Base-by-base conservation (phyloP, 2,888 invertebrate genomes). In the Stomorhina lunata region DNA sequence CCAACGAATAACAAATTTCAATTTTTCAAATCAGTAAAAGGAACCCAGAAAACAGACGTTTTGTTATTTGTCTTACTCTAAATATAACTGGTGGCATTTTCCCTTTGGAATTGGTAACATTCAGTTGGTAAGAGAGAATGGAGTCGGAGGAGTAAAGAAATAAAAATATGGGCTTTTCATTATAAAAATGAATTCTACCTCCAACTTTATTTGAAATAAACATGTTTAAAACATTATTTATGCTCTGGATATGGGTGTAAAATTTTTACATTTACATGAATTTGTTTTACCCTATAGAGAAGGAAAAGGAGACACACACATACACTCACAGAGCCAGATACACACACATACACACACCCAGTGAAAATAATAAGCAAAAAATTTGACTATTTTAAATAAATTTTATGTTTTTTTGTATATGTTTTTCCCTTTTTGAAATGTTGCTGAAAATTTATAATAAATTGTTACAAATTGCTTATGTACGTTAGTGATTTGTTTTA, bases 391-490 rank as follows among this genome's bases (percentile, higher is more conserved):
- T 78, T 50, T 72, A 32, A 65, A 72, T 45, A 65, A 57, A 32
- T 73, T 55, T 75, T 12, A 50, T 53, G 6, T 61, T 27, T 50
- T 59, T 40, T 40, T 29, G 3, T 59, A 40, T 27, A 37, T 20
- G 0, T 57, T 61, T 63, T 63, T 37, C 3, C 15, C 17, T 9
- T 29, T 57, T 63, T 34, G 25, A 78, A 76, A 75, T 71, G 65
- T 71, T 81, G 65, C 37, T 79, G 66, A 73, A 79, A 79, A 79
- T 79, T 75, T 71, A 73, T 76, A 79, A 82, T 66, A 82, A 82
- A 82, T 82, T 76, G 79, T 79, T 82, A 82, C 82, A 82, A 82
- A 82, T 82, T 71, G 66, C 71, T 82, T 69, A 37, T 71, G 82
- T 82, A 66, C 75, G 79, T 43, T 53, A 66, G 71, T 71, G 71